Evolutionary conservation across 2,888 invertebrate genomes (phyloP), one percentile per base, ranked within the genome.

Genomic region (Leistus spinibarbis): DNA sequence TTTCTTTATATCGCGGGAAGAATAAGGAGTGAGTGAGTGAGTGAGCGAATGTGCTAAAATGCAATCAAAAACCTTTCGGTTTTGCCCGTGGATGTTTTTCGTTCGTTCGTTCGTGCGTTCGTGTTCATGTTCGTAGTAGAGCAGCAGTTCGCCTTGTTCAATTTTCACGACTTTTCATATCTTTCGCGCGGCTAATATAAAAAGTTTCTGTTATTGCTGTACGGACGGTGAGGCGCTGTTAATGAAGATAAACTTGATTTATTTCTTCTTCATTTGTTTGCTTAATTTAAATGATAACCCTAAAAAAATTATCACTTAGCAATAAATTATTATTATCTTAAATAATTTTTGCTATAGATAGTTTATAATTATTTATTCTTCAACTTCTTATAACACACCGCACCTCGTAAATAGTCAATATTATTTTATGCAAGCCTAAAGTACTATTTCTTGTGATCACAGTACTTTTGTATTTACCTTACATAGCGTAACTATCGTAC

Each of bases 231-330:
- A 40, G 40, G 40, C 19, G 19, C 60, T 60, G 19, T 22, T n/a
- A 20, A 63, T 24, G 64, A 16, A 64, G 64, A 71, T 71, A 71
- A 71, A 64, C 57, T 54, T 56, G 57, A 69, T 71, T 64, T 54
- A 54, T 54, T 57, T 53, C 54, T 60, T 27, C 19, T 27, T 69
- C 60, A 69, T 69, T 69, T 60, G 17, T 60, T 27, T 40, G 24
- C 60, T 69, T 69, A 69, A 57, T 24, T 57, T 69, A 60, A 24
- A 40, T 69, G 60, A 60, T 69, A 69, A 69, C 57, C 57, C 20
- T 16, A 17, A 20, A 27, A 60, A 40, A 40, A 40, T 5, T 40
- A 40, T 40, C 40, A 1, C 40, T 5, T n/a, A n/a, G n/a, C n/a
- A n/a, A n/a, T n/a, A n/a, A n/a, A n/a, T n/a, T n/a, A n/a, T n/a